A percentile compares a stretch with the other conserved stretches of the same genome.
phyloP scores from a whole-genome alignment of 2,797 vertebrate species.

The Acanthopagrus latus region DNA sequence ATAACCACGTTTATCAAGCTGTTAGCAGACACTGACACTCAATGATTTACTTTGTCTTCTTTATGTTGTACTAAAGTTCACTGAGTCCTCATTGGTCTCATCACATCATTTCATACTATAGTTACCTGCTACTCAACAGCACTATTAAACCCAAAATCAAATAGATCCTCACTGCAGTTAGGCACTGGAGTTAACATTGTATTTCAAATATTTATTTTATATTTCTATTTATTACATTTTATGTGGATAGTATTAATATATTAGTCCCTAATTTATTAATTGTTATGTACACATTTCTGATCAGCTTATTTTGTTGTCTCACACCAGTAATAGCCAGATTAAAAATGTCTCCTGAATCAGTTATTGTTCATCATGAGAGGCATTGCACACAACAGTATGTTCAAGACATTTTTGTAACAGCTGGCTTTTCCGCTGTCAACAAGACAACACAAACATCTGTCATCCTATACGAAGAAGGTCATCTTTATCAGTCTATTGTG shows the following conservation, averaged over 20 bases:
- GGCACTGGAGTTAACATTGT: slow-evolving; percentile 53
- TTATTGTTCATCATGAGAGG: slow-evolving; percentile 46
- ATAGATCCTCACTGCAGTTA: slow-evolving; percentile 51
- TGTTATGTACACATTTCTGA: slow-evolving; percentile 58
- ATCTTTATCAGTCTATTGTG: slow-evolving; percentile 69
- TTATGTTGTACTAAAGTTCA: slow-evolving; percentile 18
- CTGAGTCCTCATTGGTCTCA: slow-evolving; percentile 29
- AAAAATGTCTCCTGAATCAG: slow-evolving; percentile 42
- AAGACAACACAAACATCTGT: slow-evolving; percentile 28
- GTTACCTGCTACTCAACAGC: slow-evolving; percentile 42
- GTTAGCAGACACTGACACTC: slow-evolving; percentile 17
- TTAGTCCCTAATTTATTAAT: slow-evolving; percentile 70
- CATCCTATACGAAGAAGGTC: slow-evolving; percentile 45
- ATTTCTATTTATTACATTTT: slow-evolving; percentile 81
- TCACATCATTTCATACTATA: slow-evolving; percentile 10
- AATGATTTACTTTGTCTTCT: slow-evolving; percentile 1
- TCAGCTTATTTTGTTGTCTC: slow-evolving; percentile 56
- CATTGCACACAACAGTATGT: slow-evolving; percentile 54
- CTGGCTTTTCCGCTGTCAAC: slow-evolving; percentile 67
- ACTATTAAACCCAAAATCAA: slow-evolving; percentile 56
- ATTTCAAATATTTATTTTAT: slow-evolving; percentile 80
- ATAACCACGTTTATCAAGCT: slow-evolving; percentile 10
- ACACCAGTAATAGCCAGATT: slow-evolving; percentile 59
- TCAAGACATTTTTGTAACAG: slow-evolving; percentile 66
- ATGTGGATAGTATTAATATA: slow-evolving; percentile 79